Conservation (phyloP, 2,797 vertebrate species). For the Rhincodon typus region DNA sequence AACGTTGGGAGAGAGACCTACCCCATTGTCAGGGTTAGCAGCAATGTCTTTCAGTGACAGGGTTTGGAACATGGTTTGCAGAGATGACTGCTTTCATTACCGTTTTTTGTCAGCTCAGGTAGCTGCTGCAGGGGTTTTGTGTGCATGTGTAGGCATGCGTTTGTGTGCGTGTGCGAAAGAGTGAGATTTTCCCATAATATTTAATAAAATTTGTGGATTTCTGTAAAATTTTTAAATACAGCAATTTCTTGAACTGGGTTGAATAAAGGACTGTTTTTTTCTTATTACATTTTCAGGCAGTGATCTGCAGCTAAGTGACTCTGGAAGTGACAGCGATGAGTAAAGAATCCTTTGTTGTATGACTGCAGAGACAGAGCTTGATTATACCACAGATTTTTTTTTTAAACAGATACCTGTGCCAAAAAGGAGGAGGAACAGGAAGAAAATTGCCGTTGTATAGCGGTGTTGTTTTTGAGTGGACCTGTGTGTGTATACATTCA, state of each 20-base stretch:
- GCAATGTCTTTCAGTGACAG: too few relatives aligned
- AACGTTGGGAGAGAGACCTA: too few relatives aligned
- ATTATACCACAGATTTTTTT: not conserved
- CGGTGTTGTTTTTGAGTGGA: not conserved
- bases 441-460: not conserved
- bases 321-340: conserved; percentile 87
- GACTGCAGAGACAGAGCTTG: not conserved
- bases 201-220: not conserved
- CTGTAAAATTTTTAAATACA: not conserved
- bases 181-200: not conserved
- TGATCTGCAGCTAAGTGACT: conserved; percentile 92
- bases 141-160: too few relatives aligned
- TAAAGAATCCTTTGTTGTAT: conserved; percentile 49
- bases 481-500: not conserved
- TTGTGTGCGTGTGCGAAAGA: too few relatives aligned
- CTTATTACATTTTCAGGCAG: conserved; percentile 69
- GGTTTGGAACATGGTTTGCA: too few relatives aligned
- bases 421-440: not conserved
- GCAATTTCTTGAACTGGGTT: not conserved
- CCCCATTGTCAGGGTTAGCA: too few relatives aligned
- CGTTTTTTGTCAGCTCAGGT: too few relatives aligned
- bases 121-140: not conserved
- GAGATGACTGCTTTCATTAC: too few relatives aligned
- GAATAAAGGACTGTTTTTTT: conserved; percentile 31
- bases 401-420: not conserved